Evolutionary conservation across 1,140 invertebrate genomes (phyloP), one percentile per base, ranked within the genome.

Genomic region (Orchesella cincta): DNA sequence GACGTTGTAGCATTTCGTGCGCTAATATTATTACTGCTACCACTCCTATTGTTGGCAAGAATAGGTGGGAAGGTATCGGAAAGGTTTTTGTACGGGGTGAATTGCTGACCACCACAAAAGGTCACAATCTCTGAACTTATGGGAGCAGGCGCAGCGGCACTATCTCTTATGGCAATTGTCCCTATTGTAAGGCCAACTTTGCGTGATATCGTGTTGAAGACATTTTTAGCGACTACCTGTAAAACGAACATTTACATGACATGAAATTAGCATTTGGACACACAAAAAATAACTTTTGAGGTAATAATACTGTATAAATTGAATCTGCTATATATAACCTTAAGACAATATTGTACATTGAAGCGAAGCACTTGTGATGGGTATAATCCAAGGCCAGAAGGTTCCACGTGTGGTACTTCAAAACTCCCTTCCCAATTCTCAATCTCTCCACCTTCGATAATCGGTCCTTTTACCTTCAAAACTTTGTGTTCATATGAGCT

Each of bases 81-180:
- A 67, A 67, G 62, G n/a, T 67, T 67, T n/a, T 67, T 67, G 62
- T 67, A 67, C 31, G 62, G 62, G 33, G 62, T 31, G 31, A 67
- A 67, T 12, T 8, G 62, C 26, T 29, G 62, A 5, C 62, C 28
- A 67, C 12, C 14, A 57, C 8, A 67, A 33, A 67, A 33, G 3
- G 14, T 23, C 12, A 16, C 54, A 57, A 57, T 23, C 26, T 57
- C 54, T 5, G 54, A 26, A 57, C 14, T 57, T 31, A 26, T 5
- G 23, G 62, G 8, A 31, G 8, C 62, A 12, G 31, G 12, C 8
- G n/a, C n/a, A 12, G 28, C 62, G 8, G 28, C 29, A 33, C 5
- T 23, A 3, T 57, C 52, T 31, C 62, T 29, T 31, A 67, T 12
- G 33, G 62, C 26, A 67, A 67, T 33, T 31, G 62, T 67, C 1